A percentile compares a stretch with the other conserved stretches of the same genome.
Evolutionary conservation across 2,888 invertebrate genomes (phyloP).

Genomic region (Rhaphigaster nebulosa): DNA sequence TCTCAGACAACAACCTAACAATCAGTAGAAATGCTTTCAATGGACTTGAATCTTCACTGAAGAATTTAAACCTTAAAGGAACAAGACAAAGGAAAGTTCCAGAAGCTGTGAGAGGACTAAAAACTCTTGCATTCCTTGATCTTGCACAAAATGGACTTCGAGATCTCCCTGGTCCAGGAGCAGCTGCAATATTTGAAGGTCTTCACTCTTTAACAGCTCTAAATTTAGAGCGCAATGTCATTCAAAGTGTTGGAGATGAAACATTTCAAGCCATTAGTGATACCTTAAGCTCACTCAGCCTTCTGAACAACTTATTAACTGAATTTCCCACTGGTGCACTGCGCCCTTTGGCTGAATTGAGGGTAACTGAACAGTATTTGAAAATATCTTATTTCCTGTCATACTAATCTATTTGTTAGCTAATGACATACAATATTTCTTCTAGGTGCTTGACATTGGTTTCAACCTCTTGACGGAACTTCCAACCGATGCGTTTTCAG

Average conservation of each 20-base stretch:
- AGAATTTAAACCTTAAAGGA: conserved; percentile 91
- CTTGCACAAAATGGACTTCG: conserved; percentile 89
- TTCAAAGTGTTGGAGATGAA: conserved; percentile 81
- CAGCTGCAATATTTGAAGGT: conserved; percentile 79
- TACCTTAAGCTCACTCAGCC: conserved; percentile 88
- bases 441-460: conserved; percentile 87
- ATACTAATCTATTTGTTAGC: not conserved
- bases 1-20: conserved; percentile 89
- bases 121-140: conserved; percentile 87
- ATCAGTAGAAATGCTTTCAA: conserved; percentile 78
- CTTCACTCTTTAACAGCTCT: conserved; percentile 87
- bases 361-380: conserved; percentile 70
- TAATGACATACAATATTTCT: not conserved
- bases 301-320: conserved; percentile 88
- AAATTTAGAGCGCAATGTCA: conserved; percentile 89
- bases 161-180: conserved; percentile 81
- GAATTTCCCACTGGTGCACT: conserved; percentile 89
- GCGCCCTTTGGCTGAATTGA: conserved; percentile 81
- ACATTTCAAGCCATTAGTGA: conserved; percentile 85
- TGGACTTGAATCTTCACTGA: conserved; percentile 85
- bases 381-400: not conserved
- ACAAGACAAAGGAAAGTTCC: conserved; percentile 86
- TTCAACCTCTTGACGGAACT: conserved; percentile 89
- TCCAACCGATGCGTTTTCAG: conserved; percentile 83
- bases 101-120: conserved; percentile 82